Base-by-base conservation (phyloP, 2,113 vertebrate species). In the Myxocyprinus asiaticus region DNA sequence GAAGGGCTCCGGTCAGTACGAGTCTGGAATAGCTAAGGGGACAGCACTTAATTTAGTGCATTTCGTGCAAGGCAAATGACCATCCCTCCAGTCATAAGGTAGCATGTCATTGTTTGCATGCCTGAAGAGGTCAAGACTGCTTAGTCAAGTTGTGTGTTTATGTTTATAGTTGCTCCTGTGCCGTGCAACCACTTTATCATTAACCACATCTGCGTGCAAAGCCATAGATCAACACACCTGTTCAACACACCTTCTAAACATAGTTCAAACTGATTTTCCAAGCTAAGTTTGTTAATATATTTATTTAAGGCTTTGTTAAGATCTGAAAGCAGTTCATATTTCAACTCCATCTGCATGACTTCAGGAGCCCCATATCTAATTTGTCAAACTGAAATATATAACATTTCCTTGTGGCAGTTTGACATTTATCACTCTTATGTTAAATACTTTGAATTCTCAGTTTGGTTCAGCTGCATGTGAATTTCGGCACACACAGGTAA, bases 321-420 rank as follows among this genome's bases (percentile, higher is more conserved):
- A 48, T 66, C 33, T 58, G 17, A 80, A 50, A 44, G 69, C 43
- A 5, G 10, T 45, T 75, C 56, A 6, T 50, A 68, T 73, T 68
- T 68, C 53, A 61, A 65, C 22, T 33, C 22, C 22, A 33, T 33
- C 47, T 42, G 53, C 17, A 15, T 47, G 80, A 78, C 83, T 51
- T 76, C 76, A 50, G 22, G 67, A n/a, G n/a, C n/a, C n/a, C n/a
- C n/a, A 33, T 15, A 73, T 70, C 64, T 76, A 55, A 44, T 78
- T 48, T 17, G 56, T 82, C 83, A 86, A 66, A 81, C 72, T 43
- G 53, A 12, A 62, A 85, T 85, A 82, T 63, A 67, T 82, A 66
- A 64, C 65, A 74, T 85, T 72, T 75, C 61, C 42, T 67, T 65
- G 7, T 82, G 80, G 80, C 77, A 73, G 65, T 78, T 22, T 79